phyloP scores from a whole-genome alignment of 2,888 invertebrate species.

The Pyralis farinalis region DNA sequence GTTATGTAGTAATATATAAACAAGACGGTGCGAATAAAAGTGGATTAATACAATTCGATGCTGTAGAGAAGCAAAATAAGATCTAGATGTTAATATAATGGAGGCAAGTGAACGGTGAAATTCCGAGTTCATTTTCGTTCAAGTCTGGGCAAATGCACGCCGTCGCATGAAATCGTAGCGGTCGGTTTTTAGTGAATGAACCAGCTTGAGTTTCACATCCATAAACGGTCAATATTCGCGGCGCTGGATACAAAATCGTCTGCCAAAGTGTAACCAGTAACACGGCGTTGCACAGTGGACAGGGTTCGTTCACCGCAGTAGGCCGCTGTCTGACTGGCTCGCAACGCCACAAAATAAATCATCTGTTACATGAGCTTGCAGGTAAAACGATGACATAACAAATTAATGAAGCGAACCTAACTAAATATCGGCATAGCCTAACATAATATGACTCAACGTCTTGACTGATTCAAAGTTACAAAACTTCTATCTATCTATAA shows the following conservation, averaged over 20 bases:
- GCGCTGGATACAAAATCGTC: constrained; percentile 45
- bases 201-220: constrained; percentile 47
- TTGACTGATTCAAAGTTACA: no score
- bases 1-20: no score
- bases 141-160: neutral
- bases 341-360: constrained; percentile 54
- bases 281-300: constrained; percentile 53
- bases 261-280: constrained; percentile 67
- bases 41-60: neutral
- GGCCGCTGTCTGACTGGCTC: constrained; percentile 32
- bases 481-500: no score
- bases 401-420: constrained; percentile 41
- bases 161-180: constrained; percentile 11
- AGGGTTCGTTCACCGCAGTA: constrained; percentile 74
- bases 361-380: constrained; percentile 46
- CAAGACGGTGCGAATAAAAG: neutral
- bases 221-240: constrained; percentile 58
- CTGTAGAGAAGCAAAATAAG: neutral
- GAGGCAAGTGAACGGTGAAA: constrained; percentile 3
- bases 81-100: neutral
- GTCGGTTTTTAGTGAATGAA: constrained; percentile 44
- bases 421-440: constrained; percentile 12
- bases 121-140: neutral
- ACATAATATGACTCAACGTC: neutral
- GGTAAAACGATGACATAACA: constrained; percentile 41